A percentile compares a stretch with the other conserved stretches of the same genome.
phyloP scores from a whole-genome alignment of 2,113 vertebrate species.

The Gobio gobio region DNA sequence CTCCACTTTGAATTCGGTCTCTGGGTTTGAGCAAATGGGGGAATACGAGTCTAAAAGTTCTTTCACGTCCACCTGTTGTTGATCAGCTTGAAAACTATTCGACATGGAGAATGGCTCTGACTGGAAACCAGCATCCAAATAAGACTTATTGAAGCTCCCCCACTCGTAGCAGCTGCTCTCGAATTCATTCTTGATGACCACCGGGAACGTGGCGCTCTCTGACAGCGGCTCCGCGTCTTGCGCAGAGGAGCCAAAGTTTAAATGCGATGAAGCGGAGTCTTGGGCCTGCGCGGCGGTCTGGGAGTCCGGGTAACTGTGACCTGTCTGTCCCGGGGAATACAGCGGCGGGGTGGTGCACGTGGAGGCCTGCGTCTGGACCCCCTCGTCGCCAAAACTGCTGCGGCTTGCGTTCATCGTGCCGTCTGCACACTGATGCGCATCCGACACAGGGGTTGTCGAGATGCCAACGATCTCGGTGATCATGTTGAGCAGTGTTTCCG shows the following conservation, averaged over 20 bases:
- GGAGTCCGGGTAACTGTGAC: conserved; percentile 69
- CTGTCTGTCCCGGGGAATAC: conserved; percentile 76
- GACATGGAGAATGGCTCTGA: conserved; percentile 80
- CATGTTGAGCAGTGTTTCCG: conserved; percentile 94
- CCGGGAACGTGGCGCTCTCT: conserved; percentile 83
- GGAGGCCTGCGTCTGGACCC: conserved; percentile 74
- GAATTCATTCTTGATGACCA: conserved; percentile 85
- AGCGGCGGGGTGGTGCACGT: conserved; percentile 66
- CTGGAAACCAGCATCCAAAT: conserved; percentile 78
- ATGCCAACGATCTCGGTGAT: conserved; percentile 96
- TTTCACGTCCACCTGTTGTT: conserved; percentile 79
- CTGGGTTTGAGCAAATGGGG: conserved; percentile 73
- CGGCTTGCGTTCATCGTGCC: conserved; percentile 74
- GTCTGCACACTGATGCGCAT: conserved; percentile 77
- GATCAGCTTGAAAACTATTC: conserved; percentile 75
- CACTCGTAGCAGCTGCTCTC: conserved; percentile 86
- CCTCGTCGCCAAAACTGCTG: conserved; percentile 75
- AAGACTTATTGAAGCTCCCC: conserved; percentile 81
- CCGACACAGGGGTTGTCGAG: conserved; percentile 84
- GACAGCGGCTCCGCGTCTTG: conserved; percentile 82
- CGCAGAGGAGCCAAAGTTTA: conserved; percentile 77
- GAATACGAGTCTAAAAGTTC: conserved; percentile 80
- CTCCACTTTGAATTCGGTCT: conserved; percentile 80
- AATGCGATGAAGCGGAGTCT: conserved; percentile 69
- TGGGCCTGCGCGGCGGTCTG: conserved; percentile 74